Evolutionary conservation across 2,888 invertebrate species (phyloP).

Genomic region (Lasioglossum leucozonium): DNA sequence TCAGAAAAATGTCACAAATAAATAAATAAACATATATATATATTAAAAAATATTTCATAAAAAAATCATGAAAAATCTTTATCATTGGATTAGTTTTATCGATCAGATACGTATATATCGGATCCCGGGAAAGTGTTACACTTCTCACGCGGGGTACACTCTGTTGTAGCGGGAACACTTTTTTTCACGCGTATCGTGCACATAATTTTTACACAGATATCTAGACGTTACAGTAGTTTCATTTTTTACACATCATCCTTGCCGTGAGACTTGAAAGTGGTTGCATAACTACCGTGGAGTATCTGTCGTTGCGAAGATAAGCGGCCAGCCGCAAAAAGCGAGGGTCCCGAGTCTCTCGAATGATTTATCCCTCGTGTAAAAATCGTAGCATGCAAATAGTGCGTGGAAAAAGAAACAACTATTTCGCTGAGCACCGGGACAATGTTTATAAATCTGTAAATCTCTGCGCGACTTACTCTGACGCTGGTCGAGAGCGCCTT

Average conservation of each 20-base stretch:
- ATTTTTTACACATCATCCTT: not conserved
- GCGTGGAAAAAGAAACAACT: not conserved
- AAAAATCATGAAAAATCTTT: not conserved
- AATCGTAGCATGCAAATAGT: not conserved
- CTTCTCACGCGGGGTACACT: not conserved
- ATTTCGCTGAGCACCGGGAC: not conserved
- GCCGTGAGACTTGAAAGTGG: not conserved
- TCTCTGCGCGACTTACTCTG: constrained; percentile 70
- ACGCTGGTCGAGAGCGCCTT: constrained; percentile 81
- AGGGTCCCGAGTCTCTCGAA: not conserved
- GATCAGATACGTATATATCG: not conserved
- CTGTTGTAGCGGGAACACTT: not conserved
- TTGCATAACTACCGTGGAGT: constrained; percentile 64
- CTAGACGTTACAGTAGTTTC: not conserved
- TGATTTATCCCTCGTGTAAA: not conserved
- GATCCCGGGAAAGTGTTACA: no score
- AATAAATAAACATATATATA: not conserved
- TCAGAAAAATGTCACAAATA: not conserved
- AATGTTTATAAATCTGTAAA: not conserved
- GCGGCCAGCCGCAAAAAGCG: not conserved
- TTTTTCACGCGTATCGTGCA: not conserved
- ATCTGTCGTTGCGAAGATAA: not conserved
- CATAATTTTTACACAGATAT: not conserved
- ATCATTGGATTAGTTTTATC: not conserved
- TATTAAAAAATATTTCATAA: not conserved